A percentile compares a stretch with the other conserved stretches of the same genome.
Evolutionary conservation across 2,888 invertebrate genomes (phyloP).

Genomic region (Punctoribates punctum): DNA sequence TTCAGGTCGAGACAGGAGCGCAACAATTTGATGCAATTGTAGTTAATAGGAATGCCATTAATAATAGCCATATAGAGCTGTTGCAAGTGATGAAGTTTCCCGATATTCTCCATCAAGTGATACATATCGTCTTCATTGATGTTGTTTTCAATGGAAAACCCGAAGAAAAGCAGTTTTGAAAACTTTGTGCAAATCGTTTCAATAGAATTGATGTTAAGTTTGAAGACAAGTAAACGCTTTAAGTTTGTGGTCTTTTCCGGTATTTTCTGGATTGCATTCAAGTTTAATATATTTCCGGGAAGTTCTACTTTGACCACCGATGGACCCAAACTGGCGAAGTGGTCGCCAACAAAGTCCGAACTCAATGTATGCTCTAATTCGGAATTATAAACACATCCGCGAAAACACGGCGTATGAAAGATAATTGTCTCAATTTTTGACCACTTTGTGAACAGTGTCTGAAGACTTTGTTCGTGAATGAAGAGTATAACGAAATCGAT

Average conservation of each 20-base stretch:
- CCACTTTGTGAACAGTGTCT: conserved; percentile 7
- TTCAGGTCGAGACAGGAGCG: not conserved
- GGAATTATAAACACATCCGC: not conserved
- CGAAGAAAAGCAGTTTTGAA: not conserved
- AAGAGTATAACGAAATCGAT: not conserved
- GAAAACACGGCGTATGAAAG: conserved; percentile 14
- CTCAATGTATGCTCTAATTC: not conserved
- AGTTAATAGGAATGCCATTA: not conserved
- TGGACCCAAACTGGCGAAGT: not conserved
- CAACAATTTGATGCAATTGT: conserved; percentile 4
- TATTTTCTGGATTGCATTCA: no score
- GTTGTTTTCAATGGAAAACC: not conserved
- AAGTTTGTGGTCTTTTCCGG: no score
- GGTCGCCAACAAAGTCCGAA: not conserved
- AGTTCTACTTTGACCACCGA: not conserved
- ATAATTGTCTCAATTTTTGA: not conserved
- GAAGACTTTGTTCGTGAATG: not conserved
- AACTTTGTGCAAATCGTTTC: not conserved
- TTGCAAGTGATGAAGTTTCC: not conserved
- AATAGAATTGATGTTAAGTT: not conserved
- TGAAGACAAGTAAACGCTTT: not conserved
- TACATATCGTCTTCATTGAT: not conserved
- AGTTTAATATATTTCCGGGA: not conserved
- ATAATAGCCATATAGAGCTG: not conserved
- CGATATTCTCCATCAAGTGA: not conserved